Base-by-base conservation (phyloP, 1,140 invertebrate genomes). In the Drosophila sulfurigaster region DNA sequence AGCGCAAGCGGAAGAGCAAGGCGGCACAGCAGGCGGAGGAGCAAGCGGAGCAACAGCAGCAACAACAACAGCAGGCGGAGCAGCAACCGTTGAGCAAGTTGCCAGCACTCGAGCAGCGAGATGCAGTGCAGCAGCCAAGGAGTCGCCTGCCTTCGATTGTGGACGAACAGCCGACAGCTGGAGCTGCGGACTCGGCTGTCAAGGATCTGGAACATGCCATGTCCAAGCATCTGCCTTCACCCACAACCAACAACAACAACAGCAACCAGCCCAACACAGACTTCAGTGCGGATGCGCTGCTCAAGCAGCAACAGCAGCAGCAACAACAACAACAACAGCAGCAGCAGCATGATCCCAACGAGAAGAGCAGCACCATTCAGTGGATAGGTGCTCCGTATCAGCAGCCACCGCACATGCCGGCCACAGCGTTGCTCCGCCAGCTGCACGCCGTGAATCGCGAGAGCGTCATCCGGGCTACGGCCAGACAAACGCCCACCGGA, bases 191-290 rank as follows among this genome's bases (percentile, higher is more conserved):
- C 46, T 79, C 86, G 2, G 91, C 91, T 3, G 91, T 92, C 0
- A 97, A 98, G 92, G 98, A 99, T 82, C 93, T 99, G 71, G 98
- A 99, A 93, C 97, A 98, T 82, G 98, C 97, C 10, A 99, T 99
- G 98, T 98, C 98, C 16, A 98, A 98, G 91, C 98, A 99, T 93
- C 93, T 99, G 45, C 98, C 98, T 0, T 94, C 95, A 5, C 93
- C 94, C 1, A 90, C 66, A 11, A 16, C 79, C 57, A 72, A 67
- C 49, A 65, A 57, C 13, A 78, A 77, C 54, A 75, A 76, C 28
- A 72, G 56, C 46, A 57, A 57, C 54, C 82, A 88, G 3, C 92
- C 94, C 13, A 94, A 94, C 5, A 93, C 97, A 0, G 97, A 98
- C 87, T 98, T 98, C 87, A 97, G 97, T 68, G 96, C 97, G 0